Percentiles rank a stretch among this genome's conserved stretches.
These are phyloP conservation scores for zebrafish (Danio rerio) DNA, from an alignment of 2,113 vertebrate species.

Conservation along the genomic window GRCz12tu NC_133188.1:33993501-33994000, in stretches of 20 bases:
- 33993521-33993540: too few relatives aligned
- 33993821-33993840: slow-evolving; percentile 55
- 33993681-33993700: slow-evolving; percentile 8
- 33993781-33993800: slow-evolving; percentile 56
- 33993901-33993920: slow-evolving; percentile 49
- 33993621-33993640: background rate
- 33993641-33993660: background rate
- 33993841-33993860: slow-evolving; percentile 59
- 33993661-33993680: background rate
- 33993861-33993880: slow-evolving; percentile 58
- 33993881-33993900: slow-evolving; percentile 55
- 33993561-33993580: background rate
- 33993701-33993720: slow-evolving; percentile 8
- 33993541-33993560: too few relatives aligned
- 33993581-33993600: background rate
- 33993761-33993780: slow-evolving; percentile 28
- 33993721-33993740: slow-evolving; percentile 21
- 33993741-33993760: slow-evolving; percentile 7
- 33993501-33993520: too few relatives aligned
- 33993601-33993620: background rate
- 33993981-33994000: slow-evolving; percentile 37
- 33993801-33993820: slow-evolving; percentile 63
- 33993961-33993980: slow-evolving; percentile 42
- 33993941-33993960: slow-evolving; percentile 6
- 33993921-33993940: slow-evolving; percentile 38